Evolutionary conservation across 2,888 invertebrate genomes (phyloP).

Genomic region (Ophion obscuratus): DNA sequence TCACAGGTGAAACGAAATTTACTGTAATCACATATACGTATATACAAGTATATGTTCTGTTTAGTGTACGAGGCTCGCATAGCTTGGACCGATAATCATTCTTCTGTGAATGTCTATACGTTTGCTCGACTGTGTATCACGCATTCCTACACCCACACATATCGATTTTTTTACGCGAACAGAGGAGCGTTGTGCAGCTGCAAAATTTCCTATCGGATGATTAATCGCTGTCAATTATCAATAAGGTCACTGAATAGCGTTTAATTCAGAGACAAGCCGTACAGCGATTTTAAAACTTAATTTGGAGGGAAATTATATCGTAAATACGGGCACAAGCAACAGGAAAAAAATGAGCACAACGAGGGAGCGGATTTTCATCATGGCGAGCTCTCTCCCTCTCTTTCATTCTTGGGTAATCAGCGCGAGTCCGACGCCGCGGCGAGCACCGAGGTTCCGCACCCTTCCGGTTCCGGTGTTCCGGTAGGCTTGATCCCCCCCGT

Average conservation of each 20-base stretch:
- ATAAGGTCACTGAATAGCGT: too few species aligned
- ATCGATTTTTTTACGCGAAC: too few species aligned
- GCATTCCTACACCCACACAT: neutral
- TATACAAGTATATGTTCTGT: neutral
- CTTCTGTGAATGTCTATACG: conserved; percentile 30
- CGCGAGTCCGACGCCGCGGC: conserved; percentile 77
- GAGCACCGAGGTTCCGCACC: conserved; percentile 81
- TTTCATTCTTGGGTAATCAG: conserved; percentile 78
- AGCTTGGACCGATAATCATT: conserved; percentile 47
- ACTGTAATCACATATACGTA: neutral
- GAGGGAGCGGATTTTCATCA: conserved; percentile 6
- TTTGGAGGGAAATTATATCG: too few species aligned
- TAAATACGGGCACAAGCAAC: too few species aligned
- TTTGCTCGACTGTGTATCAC: neutral
- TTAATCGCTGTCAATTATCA: too few species aligned
- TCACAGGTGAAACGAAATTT: conserved; percentile 71
- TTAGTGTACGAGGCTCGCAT: conserved; percentile 4
- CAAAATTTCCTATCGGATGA: too few species aligned
- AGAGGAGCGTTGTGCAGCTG: too few species aligned
- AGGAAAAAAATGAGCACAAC: neutral
- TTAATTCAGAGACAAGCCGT: too few species aligned
- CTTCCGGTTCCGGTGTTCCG: conserved; percentile 85
- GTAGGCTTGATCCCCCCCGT: conserved; percentile 80
- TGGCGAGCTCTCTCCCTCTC: conserved; percentile 8
- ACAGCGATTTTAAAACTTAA: too few species aligned